phyloP scores from a whole-genome alignment of 2,113 vertebrate genomes.

The Peromyscus leucopus region DNA sequence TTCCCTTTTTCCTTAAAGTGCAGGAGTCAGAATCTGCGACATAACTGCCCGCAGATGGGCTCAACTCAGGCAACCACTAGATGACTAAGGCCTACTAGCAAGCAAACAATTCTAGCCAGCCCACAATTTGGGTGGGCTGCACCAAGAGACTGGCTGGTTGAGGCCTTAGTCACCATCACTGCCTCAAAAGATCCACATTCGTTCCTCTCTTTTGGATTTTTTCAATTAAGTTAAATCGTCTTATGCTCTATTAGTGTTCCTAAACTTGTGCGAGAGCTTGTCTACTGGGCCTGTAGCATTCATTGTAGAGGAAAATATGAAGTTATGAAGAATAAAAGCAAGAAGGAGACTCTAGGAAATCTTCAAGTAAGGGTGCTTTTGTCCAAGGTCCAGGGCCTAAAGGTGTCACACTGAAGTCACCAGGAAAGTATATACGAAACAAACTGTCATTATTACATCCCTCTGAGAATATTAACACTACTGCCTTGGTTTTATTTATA shows the following conservation, averaged over 20 bases:
- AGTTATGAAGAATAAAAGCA: not conserved
- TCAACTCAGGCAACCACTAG: not conserved
- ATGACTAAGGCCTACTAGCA: constrained; percentile 61
- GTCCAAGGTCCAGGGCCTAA: not conserved
- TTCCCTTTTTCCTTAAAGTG: constrained; percentile 61
- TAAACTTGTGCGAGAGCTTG: not conserved
- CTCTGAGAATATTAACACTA: not conserved
- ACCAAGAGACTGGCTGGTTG: not conserved
- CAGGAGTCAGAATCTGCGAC: constrained; percentile 34
- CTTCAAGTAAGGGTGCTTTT: not conserved
- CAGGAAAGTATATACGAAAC: not conserved
- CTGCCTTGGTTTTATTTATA: not conserved
- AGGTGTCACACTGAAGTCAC: not conserved
- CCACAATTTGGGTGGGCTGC: constrained; percentile 65
- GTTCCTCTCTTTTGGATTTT: not conserved
- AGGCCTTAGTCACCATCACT: constrained; percentile 61
- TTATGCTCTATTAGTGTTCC: not conserved
- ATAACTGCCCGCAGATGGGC: constrained; percentile 53
- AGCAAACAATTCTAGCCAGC: constrained; percentile 1
- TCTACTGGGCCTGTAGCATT: not conserved
- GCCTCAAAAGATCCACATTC: not conserved
- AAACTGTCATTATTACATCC: not conserved
- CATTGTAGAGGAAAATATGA: not conserved
- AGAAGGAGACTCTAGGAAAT: not conserved
- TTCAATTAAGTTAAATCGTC: not conserved